Evolutionary conservation across 2,888 invertebrate genomes (phyloP).

Genomic region (Dimorphilus gyrociliatus): DNA sequence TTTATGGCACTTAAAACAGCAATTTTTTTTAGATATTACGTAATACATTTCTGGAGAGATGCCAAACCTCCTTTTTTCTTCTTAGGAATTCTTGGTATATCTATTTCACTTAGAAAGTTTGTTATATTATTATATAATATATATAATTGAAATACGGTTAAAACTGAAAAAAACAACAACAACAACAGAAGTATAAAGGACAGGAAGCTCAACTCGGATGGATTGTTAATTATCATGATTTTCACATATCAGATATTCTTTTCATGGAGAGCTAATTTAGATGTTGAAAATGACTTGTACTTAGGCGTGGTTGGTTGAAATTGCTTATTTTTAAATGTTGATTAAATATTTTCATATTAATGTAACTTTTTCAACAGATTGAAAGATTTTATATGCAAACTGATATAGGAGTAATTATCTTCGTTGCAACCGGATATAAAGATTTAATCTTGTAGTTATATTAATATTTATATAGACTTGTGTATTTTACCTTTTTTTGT

Average conservation of each 20-base stretch:
- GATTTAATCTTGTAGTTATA: slow-evolving; percentile 14
- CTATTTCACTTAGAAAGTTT: too few species aligned
- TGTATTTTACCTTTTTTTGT: neutral
- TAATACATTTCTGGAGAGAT: too few species aligned
- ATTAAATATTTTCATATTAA: slow-evolving; percentile 1
- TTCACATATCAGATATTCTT: slow-evolving; percentile 18
- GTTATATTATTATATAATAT: too few species aligned
- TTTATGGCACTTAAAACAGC: too few species aligned
- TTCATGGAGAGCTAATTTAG: slow-evolving; percentile 31
- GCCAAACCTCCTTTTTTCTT: too few species aligned
- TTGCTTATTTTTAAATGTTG: slow-evolving; percentile 1
- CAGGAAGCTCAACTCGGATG: too few species aligned
- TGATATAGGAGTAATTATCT: slow-evolving; percentile 19
- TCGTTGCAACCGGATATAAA: slow-evolving; percentile 18
- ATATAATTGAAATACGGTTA: too few species aligned
- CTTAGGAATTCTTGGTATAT: too few species aligned
- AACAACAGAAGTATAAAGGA: too few species aligned
- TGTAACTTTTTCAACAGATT: slow-evolving; percentile 13
- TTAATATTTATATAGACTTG: slow-evolving; percentile 1
- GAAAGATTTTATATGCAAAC: slow-evolving; percentile 34
- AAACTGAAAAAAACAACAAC: too few species aligned
- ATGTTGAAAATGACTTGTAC: slow-evolving; percentile 20
- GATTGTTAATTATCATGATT: slow-evolving; percentile 17
- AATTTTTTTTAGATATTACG: too few species aligned
- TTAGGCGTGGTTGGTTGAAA: slow-evolving; percentile 24